These are phyloP conservation scores for Trissolcus brochymenae DNA, from an alignment of 2,888 invertebrate species.

Conservation along the genomic window DNA sequence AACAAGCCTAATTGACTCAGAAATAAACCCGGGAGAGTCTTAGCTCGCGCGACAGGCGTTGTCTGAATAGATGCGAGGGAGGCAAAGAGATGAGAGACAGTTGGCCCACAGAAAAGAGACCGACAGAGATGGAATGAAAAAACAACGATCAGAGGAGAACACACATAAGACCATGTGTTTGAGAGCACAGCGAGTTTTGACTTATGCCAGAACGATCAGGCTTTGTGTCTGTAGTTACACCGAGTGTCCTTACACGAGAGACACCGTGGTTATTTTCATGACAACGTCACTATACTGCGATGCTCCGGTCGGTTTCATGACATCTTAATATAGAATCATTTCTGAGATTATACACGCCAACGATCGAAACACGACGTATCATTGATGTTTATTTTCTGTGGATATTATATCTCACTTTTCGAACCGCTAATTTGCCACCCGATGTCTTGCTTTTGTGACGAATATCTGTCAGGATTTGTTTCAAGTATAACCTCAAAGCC, in stretches of 20 bases:
- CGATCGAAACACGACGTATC: conserved; percentile 54
- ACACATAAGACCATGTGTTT: conserved; percentile 61
- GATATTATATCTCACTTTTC: conserved; percentile 37
- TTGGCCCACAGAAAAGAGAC: conserved; percentile 37
- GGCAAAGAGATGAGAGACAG: conserved; percentile 51
- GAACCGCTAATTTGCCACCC: conserved; percentile 17
- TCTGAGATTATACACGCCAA: conserved; percentile 68
- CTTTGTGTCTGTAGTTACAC: conserved; percentile 70
- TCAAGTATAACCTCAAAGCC: background rate
- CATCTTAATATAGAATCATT: conserved; percentile 73
- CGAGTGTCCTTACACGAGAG: conserved; percentile 56
- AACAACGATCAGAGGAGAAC: conserved; percentile 30
- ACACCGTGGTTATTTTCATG: conserved; percentile 71
- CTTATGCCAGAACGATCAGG: conserved; percentile 74
- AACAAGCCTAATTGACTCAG: conserved; percentile 75
- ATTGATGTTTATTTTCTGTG: conserved; percentile 50
- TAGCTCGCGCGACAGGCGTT: conserved; percentile 54
- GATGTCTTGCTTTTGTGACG: conserved; percentile 16
- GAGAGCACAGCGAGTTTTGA: conserved; percentile 71
- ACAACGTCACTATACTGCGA: conserved; percentile 63
- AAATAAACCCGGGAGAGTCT: conserved; percentile 69
- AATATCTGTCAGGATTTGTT: background rate
- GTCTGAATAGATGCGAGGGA: conserved; percentile 48
- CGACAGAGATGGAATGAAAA: conserved; percentile 47
- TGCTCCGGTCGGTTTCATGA: conserved; percentile 34